These are phyloP conservation scores for Nautilus pompilius DNA, from an alignment of 1,140 invertebrate genomes.

Conservation along the genomic window DNA sequence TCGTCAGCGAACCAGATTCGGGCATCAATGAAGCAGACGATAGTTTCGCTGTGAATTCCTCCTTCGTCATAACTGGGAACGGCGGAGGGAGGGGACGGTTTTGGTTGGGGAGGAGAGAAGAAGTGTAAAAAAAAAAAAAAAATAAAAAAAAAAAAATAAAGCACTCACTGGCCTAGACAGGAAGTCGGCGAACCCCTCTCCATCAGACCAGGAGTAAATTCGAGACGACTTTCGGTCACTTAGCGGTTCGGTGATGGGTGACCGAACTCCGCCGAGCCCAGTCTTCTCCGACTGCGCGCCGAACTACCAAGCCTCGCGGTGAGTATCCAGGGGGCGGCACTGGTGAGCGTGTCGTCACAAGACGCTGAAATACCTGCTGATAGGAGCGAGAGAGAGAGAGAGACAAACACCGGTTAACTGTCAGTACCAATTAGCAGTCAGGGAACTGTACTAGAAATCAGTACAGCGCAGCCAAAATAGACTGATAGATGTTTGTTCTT, in stretches of 20 bases:
- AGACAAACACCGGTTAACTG: not conserved
- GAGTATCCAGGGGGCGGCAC: too few relatives aligned
- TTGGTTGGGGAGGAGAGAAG: not conserved
- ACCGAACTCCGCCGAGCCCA: too few relatives aligned
- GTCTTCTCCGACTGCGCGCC: too few relatives aligned
- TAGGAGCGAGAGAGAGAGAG: not conserved
- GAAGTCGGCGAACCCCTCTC: too few relatives aligned
- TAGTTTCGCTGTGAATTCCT: not conserved
- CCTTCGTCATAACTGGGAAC: not conserved
- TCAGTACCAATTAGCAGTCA: not conserved
- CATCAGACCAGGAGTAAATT: too few relatives aligned
- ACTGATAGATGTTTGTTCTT: not conserved
- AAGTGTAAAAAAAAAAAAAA: not conserved
- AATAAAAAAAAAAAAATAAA: not conserved
- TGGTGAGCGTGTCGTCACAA: not conserved
- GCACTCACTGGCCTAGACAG: too few relatives aligned
- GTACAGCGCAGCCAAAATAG: not conserved
- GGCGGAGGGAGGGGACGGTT: not conserved
- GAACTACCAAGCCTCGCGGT: too few relatives aligned
- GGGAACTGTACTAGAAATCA: not conserved
- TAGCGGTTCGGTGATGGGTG: too few relatives aligned
- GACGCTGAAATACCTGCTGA: not conserved
- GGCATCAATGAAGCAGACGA: not conserved
- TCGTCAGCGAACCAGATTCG: not conserved
- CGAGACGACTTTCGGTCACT: too few relatives aligned